These are phyloP conservation scores for Epiblema foenella DNA, from an alignment of 2,888 invertebrate genomes.

Conservation along the genomic window DNA sequence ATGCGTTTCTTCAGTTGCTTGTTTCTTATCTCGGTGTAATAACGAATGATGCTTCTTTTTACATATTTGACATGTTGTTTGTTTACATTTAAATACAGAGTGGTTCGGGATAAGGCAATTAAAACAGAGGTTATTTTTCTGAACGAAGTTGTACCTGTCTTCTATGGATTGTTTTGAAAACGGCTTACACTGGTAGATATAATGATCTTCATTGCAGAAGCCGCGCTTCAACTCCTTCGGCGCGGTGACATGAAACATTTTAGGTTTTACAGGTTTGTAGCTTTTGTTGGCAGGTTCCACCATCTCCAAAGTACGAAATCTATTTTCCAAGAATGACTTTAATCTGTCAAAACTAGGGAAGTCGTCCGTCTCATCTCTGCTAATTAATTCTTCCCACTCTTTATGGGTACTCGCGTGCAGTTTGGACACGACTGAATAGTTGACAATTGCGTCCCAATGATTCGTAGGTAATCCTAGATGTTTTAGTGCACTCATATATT, in stretches of 20 bases:
- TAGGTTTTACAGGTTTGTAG: slow-evolving; percentile 14
- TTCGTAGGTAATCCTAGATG: slow-evolving; percentile 8
- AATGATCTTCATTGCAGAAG: slow-evolving; percentile 19
- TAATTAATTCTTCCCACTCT: slow-evolving; percentile 19
- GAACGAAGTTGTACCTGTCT: slow-evolving; percentile 15
- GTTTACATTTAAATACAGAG: slow-evolving; percentile 15
- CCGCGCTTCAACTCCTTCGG: background rate
- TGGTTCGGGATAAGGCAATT: slow-evolving; percentile 21
- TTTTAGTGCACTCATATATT: slow-evolving; percentile 16
- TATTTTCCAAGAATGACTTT: slow-evolving; percentile 8
- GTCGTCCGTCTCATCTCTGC: background rate
- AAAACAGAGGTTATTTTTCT: slow-evolving; percentile 8
- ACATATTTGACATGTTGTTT: slow-evolving; percentile 9
- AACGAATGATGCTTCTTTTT: slow-evolving; percentile 15
- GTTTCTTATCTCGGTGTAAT: slow-evolving; percentile 17
- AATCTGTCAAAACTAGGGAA: slow-evolving; percentile 5
- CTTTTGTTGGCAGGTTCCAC: slow-evolving; percentile 11
- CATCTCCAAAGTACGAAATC: slow-evolving; percentile 23
- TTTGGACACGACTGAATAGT: background rate
- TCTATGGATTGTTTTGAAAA: slow-evolving; percentile 9
- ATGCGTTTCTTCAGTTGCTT: background rate
- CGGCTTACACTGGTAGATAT: slow-evolving; percentile 14
- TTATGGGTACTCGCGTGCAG: background rate
- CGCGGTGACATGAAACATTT: slow-evolving; percentile 14
- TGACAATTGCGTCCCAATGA: slow-evolving; percentile 11